Percentiles rank a stretch among this genome's conserved stretches.
phyloP scores from a whole-genome alignment of 2,888 invertebrate species.

The Griposia aprilina region DNA sequence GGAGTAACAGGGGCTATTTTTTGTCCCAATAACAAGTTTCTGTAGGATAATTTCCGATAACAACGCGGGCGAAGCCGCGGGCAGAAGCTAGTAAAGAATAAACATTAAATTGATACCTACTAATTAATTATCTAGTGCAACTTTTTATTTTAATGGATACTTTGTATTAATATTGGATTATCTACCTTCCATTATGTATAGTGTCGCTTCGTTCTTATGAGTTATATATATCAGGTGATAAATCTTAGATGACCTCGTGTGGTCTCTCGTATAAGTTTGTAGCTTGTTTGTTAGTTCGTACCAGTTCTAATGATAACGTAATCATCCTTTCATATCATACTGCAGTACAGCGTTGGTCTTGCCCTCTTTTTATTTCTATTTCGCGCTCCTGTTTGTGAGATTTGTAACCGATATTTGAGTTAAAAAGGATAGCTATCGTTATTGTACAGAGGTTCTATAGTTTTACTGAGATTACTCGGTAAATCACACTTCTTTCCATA shows the following conservation, averaged over 20 bases:
- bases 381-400: not conserved
- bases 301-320: not conserved
- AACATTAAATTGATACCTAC: not conserved
- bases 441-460: too few relatives aligned
- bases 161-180: not conserved
- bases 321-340: not conserved
- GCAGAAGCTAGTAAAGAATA: too few relatives aligned
- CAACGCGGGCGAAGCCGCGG: too few relatives aligned
- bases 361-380: not conserved
- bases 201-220: not conserved
- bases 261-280: not conserved
- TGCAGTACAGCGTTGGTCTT: not conserved
- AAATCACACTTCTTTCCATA: constrained; percentile 50
- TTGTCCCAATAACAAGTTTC: too few relatives aligned
- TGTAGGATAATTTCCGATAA: too few relatives aligned
- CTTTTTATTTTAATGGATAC: not conserved
- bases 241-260: not conserved
- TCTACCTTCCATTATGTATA: not conserved
- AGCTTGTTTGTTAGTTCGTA: not conserved
- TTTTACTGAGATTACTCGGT: constrained; percentile 52
- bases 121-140: not conserved
- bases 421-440: constrained; percentile 32
- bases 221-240: not conserved
- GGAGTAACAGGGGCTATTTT: too few relatives aligned
- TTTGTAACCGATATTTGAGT: not conserved